Evolutionary conservation across 2,888 invertebrate genomes (phyloP), one percentile per base, ranked within the genome.

Genomic region (Phorcus lineatus): DNA sequence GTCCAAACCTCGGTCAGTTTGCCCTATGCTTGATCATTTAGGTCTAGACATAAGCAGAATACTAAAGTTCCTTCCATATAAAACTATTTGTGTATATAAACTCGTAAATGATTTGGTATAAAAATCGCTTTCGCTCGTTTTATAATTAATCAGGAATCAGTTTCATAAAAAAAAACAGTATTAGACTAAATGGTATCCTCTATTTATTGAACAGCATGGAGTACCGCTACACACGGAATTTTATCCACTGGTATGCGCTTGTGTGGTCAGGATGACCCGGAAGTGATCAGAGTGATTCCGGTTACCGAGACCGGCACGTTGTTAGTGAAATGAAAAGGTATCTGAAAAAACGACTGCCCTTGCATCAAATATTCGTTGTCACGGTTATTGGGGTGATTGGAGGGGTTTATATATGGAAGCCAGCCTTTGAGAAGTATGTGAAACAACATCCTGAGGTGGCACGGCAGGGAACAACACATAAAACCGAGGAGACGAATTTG

Each of bases 341-440:
- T 13, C 53, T 81, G 17, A 74, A 78, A 0, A 67, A 78, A 4
- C 81, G 81, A 19, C 24, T 81, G 31, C 78, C 81, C 2, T 28
- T 74, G 31, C 55, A 74, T 36, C 81, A 81, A 17, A 74, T 81
- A 40, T 28, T 78, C 24, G 31, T 78, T 11, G 74, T 70, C 2
- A 78, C 74, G 19, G 57, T 81, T 9, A 62, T 81, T 7, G 81
- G 81, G 16, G 81, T 81, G n/a, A 22, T 75, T 31, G 78, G 70
- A 28, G 81, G 81, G 19, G 53, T 55, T 28, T 81, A 81, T 24
- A 78, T 81, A 31, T 81, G 81, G 81, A 70, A 31, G n/a, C 81
- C 81, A 22, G 40, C 55, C 0, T 54, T 81, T 36, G 40, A 75
- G 19, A 67, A 74, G 24, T 81, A 78, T 78, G 54, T 62, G 3